phyloP scores from a whole-genome alignment of 2,888 invertebrate species.

The Cephus runcator region DNA sequence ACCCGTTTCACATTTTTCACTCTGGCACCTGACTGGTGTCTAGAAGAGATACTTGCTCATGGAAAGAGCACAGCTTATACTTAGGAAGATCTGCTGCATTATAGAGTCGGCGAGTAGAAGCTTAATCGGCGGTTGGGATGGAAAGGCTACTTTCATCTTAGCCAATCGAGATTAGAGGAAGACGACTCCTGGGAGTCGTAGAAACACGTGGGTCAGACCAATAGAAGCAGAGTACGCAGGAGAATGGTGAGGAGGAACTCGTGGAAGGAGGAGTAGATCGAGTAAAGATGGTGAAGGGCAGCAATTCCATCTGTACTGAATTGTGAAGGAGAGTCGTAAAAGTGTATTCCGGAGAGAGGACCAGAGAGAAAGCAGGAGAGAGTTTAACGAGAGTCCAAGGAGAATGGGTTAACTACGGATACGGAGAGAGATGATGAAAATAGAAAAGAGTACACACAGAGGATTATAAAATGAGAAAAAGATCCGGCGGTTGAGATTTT shows the following conservation, averaged over 20 bases:
- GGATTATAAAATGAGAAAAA: neutral
- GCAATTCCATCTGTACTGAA: neutral
- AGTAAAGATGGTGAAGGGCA: neutral
- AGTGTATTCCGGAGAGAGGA: neutral
- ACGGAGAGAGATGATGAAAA: neutral
- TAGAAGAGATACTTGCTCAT: too few species aligned
- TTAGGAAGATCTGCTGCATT: neutral
- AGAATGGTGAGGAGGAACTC: neutral
- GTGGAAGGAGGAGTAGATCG: neutral
- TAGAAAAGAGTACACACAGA: neutral
- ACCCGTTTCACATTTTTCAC: neutral
- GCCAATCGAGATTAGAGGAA: neutral
- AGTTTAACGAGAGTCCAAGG: neutral
- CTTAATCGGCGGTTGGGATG: neutral
- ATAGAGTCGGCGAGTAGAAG: neutral
- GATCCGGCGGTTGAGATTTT: neutral
- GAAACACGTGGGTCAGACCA: neutral
- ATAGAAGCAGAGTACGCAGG: neutral
- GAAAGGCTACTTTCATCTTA: neutral
- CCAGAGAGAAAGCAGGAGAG: neutral
- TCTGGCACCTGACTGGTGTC: neutral
- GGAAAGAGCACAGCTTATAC: neutral
- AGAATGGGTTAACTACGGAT: neutral
- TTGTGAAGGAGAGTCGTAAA: neutral
- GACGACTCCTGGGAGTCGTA: neutral